Conservation (phyloP, 2,113 vertebrate species). For the Oxyura jamaicensis region DNA sequence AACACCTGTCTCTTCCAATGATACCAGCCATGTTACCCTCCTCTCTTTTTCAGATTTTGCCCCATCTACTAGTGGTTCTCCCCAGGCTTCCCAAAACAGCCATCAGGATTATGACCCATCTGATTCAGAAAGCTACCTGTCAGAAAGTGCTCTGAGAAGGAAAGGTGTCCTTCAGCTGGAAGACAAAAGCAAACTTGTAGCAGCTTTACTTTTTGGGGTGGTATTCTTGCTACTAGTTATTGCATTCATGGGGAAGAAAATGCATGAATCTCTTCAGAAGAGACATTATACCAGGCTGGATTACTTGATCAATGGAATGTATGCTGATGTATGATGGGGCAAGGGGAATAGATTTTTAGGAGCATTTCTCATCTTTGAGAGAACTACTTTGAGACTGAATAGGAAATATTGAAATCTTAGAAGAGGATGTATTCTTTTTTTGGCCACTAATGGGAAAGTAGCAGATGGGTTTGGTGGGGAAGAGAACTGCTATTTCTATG, state of each 20-base stretch:
- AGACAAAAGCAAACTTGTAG: slow-evolving; percentile 73
- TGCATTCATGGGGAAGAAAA: slow-evolving; percentile 58
- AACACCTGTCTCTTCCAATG: background rate
- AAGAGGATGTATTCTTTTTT: background rate
- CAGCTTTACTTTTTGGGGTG: slow-evolving; percentile 75
- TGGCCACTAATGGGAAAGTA: background rate
- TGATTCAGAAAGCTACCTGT: background rate
- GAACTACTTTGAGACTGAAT: background rate
- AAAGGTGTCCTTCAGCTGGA: background rate
- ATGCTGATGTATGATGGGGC: slow-evolving; percentile 71
- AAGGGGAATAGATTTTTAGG: background rate
- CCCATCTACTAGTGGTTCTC: background rate
- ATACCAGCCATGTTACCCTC: background rate
- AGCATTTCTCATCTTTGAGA: background rate
- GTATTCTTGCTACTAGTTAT: slow-evolving; percentile 73
- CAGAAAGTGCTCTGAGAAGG: background rate
- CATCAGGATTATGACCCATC: background rate
- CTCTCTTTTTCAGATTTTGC: background rate
- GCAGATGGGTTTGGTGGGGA: background rate
- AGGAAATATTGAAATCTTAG: background rate
- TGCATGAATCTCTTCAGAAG: slow-evolving; percentile 64
- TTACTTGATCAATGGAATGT: slow-evolving; percentile 83
- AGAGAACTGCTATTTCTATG: background rate
- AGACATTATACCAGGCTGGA: slow-evolving; percentile 78
- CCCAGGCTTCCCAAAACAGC: fast-evolving